phyloP scores from a whole-genome alignment of 2,888 invertebrate species.

The Stenotaenia linearis region DNA sequence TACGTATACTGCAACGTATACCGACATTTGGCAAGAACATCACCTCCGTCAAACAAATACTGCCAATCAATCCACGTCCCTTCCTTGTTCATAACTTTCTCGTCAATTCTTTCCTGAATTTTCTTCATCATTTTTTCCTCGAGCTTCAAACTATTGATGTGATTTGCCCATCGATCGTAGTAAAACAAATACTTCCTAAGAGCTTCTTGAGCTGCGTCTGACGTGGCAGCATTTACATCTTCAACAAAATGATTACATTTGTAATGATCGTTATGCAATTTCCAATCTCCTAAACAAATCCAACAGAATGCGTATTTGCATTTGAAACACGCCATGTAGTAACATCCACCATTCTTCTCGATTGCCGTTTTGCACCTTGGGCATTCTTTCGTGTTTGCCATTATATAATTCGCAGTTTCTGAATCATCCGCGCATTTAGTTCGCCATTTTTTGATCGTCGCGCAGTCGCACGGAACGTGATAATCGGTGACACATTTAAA shows the following conservation, averaged over 20 bases:
- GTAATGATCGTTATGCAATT: constrained; percentile 96
- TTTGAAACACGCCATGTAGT: constrained; percentile 95
- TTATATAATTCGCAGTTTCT: constrained; percentile 99
- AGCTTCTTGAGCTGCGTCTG: no score
- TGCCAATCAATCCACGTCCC: constrained; percentile 99
- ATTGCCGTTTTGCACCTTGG: constrained; percentile 99
- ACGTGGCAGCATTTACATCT: no score
- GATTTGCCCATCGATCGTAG: constrained; percentile 82
- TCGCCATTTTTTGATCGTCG: constrained; percentile 91
- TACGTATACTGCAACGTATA: constrained; percentile 98
- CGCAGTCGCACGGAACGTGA: constrained; percentile 96
- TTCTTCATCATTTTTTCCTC: constrained; percentile 91
- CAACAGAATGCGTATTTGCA: constrained; percentile 99
- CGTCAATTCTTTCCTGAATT: constrained; percentile 82
- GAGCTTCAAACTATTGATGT: constrained; percentile 89
- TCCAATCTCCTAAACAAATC: constrained; percentile 99
- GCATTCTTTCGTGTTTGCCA: constrained; percentile 96
- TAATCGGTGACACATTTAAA: constrained; percentile 93
- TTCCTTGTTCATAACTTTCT: constrained; percentile 81
- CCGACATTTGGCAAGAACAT: constrained; percentile 78
- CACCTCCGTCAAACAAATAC: constrained; percentile 89
- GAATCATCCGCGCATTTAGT: constrained; percentile 99
- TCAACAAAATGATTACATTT: no score
- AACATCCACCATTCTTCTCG: constrained; percentile 99
- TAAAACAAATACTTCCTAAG: constrained; percentile 62